phyloP scores from a whole-genome alignment of 2,797 vertebrate species.

The Odontamblyopus lacepedii region DNA sequence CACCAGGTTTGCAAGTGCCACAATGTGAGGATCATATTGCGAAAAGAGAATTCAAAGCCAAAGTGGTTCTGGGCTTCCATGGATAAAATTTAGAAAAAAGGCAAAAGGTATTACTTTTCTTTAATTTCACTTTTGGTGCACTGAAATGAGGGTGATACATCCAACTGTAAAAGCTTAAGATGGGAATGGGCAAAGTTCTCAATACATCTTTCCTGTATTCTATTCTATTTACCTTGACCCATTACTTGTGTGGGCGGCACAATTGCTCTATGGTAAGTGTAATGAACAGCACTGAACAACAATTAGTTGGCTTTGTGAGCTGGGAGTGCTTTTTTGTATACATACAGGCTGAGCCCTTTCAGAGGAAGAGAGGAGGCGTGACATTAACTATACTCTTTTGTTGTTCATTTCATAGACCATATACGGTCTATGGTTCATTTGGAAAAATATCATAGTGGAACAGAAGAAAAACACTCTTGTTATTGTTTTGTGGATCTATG shows the following conservation, averaged over 20 bases:
- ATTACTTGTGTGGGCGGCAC: background rate
- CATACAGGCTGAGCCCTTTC: background rate
- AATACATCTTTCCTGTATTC: background rate
- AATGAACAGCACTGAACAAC: background rate
- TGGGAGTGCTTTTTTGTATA: background rate
- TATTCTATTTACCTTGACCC: background rate
- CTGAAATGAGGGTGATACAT: background rate
- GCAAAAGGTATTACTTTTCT: background rate
- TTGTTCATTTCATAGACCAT: too few species aligned
- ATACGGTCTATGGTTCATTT: too few species aligned
- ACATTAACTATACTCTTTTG: background rate
- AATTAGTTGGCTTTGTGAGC: background rate
- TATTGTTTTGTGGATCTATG: background rate
- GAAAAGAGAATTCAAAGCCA: conserved; percentile 15
- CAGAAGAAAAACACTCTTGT: background rate
- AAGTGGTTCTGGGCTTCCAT: too few species aligned
- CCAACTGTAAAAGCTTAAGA: background rate
- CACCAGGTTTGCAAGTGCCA: background rate
- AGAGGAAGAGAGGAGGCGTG: background rate
- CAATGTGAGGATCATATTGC: background rate
- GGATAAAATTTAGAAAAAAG: too few species aligned
- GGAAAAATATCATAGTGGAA: background rate
- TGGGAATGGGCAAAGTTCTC: background rate
- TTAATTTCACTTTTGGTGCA: background rate
- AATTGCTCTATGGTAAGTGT: background rate